Percentiles rank a stretch among this genome's conserved stretches.
phyloP scores from a whole-genome alignment of 2,888 invertebrate species.

The Acanthosepion lycidas region DNA sequence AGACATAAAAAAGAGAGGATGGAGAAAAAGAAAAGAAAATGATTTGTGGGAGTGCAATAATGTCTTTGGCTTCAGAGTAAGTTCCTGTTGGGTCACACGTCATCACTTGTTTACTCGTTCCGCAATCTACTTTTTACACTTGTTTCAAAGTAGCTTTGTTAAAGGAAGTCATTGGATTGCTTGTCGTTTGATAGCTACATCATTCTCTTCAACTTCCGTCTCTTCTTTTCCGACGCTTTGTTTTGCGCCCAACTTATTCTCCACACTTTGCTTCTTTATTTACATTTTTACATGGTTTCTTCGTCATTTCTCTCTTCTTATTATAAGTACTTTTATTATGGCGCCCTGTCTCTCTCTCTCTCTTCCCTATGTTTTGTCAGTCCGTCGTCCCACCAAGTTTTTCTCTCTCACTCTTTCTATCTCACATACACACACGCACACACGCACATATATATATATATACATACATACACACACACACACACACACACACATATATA shows the following conservation, averaged over 20 bases:
- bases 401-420: no score
- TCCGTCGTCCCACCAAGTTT: no score
- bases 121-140: conserved; percentile 17
- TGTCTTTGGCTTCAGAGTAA: not conserved
- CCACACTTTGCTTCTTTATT: not conserved
- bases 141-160: not conserved
- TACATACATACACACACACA: no score
- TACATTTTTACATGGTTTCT: not conserved
- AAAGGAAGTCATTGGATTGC: not conserved
- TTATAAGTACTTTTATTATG: not conserved
- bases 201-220: not conserved
- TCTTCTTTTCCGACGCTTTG: not conserved
- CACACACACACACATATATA: no score
- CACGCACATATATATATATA: no score
- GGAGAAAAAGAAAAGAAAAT: not conserved
- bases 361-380: no score
- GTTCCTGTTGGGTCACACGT: not conserved
- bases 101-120: conserved; percentile 9
- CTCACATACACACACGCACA: no score
- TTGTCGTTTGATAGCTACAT: not conserved
- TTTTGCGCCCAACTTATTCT: not conserved
- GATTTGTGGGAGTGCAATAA: conserved; percentile 10
- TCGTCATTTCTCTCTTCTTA: not conserved
- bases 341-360: not conserved
- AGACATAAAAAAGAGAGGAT: not conserved